Evolutionary conservation across 1,140 invertebrate species (phyloP).

Genomic region (Anagrus nilaparvatae): DNA sequence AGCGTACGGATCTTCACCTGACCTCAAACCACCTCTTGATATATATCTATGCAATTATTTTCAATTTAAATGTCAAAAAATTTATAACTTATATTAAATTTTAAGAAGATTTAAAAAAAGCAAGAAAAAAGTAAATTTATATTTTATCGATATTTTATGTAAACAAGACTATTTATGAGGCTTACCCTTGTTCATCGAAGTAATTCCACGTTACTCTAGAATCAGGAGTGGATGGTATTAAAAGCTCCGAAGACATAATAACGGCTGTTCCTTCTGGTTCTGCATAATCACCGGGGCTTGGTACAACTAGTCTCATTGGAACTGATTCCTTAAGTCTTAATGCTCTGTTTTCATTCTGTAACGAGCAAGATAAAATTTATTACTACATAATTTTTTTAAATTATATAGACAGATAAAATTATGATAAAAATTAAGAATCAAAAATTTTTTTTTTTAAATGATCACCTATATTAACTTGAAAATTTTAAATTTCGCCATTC

Average conservation of each 20-base stretch:
- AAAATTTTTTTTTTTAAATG: too few relatives aligned
- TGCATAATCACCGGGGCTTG: slow-evolving; percentile 37
- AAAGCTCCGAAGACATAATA: slow-evolving; percentile 36
- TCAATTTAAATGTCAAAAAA: slow-evolving; percentile 3
- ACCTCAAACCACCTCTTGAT: slow-evolving; percentile 60
- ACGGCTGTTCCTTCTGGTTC: slow-evolving; percentile 35
- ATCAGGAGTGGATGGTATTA: slow-evolving; percentile 33
- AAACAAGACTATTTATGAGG: slow-evolving; percentile 9
- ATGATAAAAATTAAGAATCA: too few relatives aligned
- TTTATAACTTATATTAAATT: too few relatives aligned
- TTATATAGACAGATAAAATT: too few relatives aligned
- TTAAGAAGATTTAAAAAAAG: not conserved
- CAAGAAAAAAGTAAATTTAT: slow-evolving; percentile 1
- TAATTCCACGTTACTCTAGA: slow-evolving; percentile 59
- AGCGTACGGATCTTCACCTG: slow-evolving; percentile 78
- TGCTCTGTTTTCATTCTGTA: slow-evolving; percentile 59
- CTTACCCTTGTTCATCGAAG: slow-evolving; percentile 66
- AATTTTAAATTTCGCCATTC: too few relatives aligned
- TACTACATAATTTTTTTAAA: too few relatives aligned
- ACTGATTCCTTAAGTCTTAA: slow-evolving; percentile 53
- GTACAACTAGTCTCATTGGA: slow-evolving; percentile 35
- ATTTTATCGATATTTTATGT: not conserved
- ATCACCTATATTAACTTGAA: too few relatives aligned
- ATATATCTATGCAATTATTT: slow-evolving; percentile 58
- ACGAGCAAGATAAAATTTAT: slow-evolving; percentile 17